A percentile compares a stretch with the other conserved stretches of the same genome.
phyloP scores from a whole-genome alignment of 2,797 vertebrate species.

The Alcedo quadribrachys region DNA sequence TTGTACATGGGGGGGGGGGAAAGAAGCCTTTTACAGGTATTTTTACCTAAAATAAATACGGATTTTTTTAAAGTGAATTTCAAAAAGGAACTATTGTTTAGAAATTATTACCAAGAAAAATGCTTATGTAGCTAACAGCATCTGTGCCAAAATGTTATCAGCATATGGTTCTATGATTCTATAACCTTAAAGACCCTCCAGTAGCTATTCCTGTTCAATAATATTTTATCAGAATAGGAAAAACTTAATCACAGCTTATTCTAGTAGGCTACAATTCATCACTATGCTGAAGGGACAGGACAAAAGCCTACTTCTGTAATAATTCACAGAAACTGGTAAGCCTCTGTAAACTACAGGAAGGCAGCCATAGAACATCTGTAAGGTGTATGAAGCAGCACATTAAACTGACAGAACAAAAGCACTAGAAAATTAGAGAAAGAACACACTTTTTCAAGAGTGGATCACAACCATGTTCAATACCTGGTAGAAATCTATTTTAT shows the following conservation, averaged over 20 bases:
- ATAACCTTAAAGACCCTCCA: background rate
- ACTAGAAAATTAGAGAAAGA: background rate
- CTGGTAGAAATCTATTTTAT: background rate
- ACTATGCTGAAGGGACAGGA: fast-evolving
- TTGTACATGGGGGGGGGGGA: background rate
- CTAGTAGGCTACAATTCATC: background rate
- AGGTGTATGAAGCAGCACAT: background rate
- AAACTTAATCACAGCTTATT: background rate
- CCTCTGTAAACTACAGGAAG: background rate
- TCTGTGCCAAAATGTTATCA: background rate
- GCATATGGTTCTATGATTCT: background rate
- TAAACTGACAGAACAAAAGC: background rate
- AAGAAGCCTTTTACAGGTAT: background rate
- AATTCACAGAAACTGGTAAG: background rate
- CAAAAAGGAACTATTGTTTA: background rate
- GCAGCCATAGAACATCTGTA: background rate
- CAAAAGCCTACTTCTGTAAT: background rate
- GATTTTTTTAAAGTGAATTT: background rate
- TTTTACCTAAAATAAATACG: background rate
- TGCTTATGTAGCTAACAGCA: background rate
- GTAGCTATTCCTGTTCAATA: background rate
- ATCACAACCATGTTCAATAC: background rate
- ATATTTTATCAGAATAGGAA: background rate
- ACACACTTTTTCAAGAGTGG: background rate
- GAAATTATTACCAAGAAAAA: background rate